phyloP scores from a whole-genome alignment of 1,140 invertebrate genomes.

The Microplitis demolitor region DNA sequence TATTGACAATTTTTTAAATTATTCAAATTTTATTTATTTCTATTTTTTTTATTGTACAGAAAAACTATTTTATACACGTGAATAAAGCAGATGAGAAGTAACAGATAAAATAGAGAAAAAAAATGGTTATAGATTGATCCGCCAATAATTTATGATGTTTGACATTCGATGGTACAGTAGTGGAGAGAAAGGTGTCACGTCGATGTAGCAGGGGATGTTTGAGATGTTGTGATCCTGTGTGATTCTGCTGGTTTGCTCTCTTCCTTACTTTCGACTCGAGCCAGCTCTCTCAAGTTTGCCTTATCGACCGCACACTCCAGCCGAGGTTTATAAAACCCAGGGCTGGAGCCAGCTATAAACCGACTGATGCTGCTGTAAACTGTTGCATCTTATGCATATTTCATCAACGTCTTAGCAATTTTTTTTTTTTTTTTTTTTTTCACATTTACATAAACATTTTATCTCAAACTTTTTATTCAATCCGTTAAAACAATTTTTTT shows the following conservation, averaged over 20 bases:
- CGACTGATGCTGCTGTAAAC: conserved; percentile 23
- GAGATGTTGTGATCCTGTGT: neutral
- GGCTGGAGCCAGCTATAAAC: neutral
- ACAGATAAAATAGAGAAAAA: conserved; percentile 36
- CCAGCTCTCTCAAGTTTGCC: neutral
- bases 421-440: conserved; percentile 16
- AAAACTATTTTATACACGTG: too few species aligned
- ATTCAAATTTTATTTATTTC: too few species aligned
- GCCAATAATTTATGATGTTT: neutral
- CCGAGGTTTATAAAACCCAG: neutral
- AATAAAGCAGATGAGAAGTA: neutral
- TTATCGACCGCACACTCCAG: conserved; percentile 14
- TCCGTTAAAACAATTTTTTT: too few species aligned
- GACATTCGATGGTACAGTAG: too few species aligned
- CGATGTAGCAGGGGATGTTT: conserved; percentile 1
- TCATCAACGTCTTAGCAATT: conserved; percentile 3
- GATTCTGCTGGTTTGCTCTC: neutral
- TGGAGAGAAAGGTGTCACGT: conserved; percentile 30
- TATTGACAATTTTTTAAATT: too few species aligned
- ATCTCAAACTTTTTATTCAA: too few species aligned
- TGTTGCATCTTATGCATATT: conserved; percentile 21
- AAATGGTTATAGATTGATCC: conserved; percentile 39
- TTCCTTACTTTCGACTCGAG: neutral
- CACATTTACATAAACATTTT: neutral
- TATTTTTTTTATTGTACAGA: too few species aligned